Evolutionary conservation across 2,113 vertebrate species (phyloP), one percentile per base, ranked within the genome.

Genomic region (Amazona vittata): DNA sequence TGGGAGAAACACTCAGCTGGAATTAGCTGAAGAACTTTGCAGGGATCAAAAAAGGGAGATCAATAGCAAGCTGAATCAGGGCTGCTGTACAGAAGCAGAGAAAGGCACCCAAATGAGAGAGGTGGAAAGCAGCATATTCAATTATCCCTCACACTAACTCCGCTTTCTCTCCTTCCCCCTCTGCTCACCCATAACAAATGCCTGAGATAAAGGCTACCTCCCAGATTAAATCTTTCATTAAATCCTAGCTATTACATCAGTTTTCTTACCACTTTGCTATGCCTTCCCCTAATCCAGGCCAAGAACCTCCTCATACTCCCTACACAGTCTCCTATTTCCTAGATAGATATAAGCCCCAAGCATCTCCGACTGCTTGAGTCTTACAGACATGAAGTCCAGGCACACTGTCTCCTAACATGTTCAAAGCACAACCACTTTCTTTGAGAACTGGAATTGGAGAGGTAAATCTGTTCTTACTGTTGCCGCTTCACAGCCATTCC

Each of bases 201-300:
- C 39, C 69, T 68, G 55, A 90, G 16, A 86, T 22, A 89, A 94
- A 95, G 68, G 78, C 57, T 68, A 93, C 65, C 55, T 73, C 88
- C 65, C 47, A 95, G 73, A 86, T 89, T 41, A 94, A 89, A 89
- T 93, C 70, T 95, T 92, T 78, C 83, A 86, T 92, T 89, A 95
- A 94, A 81, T 73, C 68, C 57, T 46, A 86, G 52, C 20, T 89
- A 67, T 68, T 89, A 78, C 93, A 81, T 86, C 90, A 57, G 68
- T 80, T 94, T 92, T 86, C 68, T 88, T 67, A 86, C 0, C 4
- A 62, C 35, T 85, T 82, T 73, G 62, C 79, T 83, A 31, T 31
- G 71, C 21, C 35, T 86, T 78, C 82, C 82, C 81, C 25, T 53
- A 90, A 88, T 14, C 49, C 85, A 88, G 37, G 88, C 64, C 79